Conservation (phyloP, 2,888 invertebrate genomes). For the Hypselothyrea guttata region DNA sequence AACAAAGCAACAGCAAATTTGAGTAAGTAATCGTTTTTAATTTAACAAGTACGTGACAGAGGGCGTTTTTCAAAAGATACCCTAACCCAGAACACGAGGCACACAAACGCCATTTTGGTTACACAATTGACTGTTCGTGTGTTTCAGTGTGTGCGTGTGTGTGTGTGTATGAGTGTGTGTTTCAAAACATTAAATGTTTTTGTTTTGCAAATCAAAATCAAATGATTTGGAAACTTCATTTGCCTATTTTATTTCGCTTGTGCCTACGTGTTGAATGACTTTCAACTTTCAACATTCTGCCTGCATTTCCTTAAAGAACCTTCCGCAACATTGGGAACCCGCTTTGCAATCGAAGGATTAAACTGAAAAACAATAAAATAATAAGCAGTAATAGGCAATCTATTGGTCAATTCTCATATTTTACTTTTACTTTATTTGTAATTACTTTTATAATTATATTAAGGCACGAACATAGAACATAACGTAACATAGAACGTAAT, state of each 20-base stretch:
- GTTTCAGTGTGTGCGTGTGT: slow-evolving; percentile 4
- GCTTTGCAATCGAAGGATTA: too few species aligned
- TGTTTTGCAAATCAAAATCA: slow-evolving; percentile 20
- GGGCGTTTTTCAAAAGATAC: slow-evolving; percentile 30
- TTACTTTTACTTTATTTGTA: too few species aligned
- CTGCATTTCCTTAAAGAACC: not conserved
- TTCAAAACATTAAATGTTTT: slow-evolving; percentile 21
- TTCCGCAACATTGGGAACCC: too few species aligned
- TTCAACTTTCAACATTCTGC: not conserved
- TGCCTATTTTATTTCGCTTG: slow-evolving; percentile 10
- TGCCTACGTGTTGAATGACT: slow-evolving; percentile 23
- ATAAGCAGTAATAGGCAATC: too few species aligned
- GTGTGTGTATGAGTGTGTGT: slow-evolving; percentile 7
- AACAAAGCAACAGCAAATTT: slow-evolving; percentile 59
- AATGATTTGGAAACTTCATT: slow-evolving; percentile 20
- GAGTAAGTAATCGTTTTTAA: slow-evolving; percentile 74
- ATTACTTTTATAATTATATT: too few species aligned
- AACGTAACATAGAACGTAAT: too few species aligned
- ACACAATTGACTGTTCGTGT: slow-evolving; percentile 6
- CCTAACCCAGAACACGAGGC: not conserved
- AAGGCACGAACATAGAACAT: too few species aligned
- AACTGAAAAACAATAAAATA: too few species aligned
- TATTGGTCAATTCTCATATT: too few species aligned
- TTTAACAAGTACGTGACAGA: slow-evolving; percentile 74
- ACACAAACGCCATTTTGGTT: slow-evolving; percentile 40